A percentile compares a stretch with the other conserved stretches of the same genome.
phyloP scores from a whole-genome alignment of 2,888 invertebrate genomes.

The Trissonchulus sp. region DNA sequence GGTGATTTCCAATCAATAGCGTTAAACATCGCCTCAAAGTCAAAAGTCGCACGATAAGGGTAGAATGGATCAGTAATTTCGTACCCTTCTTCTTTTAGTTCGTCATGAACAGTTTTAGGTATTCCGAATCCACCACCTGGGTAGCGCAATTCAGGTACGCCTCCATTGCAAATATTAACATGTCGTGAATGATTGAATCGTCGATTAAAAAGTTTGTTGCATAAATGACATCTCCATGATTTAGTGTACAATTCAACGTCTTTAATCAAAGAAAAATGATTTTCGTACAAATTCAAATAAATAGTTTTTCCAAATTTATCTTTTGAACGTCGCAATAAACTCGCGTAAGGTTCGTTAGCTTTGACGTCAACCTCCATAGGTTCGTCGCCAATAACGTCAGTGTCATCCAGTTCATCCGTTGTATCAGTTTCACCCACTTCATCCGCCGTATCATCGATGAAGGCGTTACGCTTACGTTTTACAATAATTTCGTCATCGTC shows the following conservation, averaged over 20 bases:
- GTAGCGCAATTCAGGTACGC: not conserved
- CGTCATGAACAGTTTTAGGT: not conserved
- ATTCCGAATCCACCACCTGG: constrained; percentile 15
- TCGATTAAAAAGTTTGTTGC: not conserved
- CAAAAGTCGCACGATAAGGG: not conserved
- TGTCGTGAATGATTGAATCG: not conserved
- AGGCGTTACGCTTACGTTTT: not conserved
- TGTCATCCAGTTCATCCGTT: not conserved
- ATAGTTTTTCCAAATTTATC: too few relatives aligned
- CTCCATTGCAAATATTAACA: not conserved
- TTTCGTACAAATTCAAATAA: not conserved
- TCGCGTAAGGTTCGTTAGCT: not conserved
- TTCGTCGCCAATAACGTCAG: not conserved
- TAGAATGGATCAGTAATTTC: not conserved
- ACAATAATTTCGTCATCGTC: not conserved
- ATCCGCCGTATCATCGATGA: too few relatives aligned
- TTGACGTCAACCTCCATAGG: too few relatives aligned
- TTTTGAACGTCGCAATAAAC: not conserved
- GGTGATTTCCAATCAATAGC: not conserved
- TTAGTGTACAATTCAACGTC: not conserved
- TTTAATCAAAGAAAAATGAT: constrained; percentile 11
- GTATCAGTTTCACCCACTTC: not conserved
- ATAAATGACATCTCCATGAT: too few relatives aligned
- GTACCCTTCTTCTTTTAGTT: too few relatives aligned
- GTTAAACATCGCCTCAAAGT: constrained; percentile 15